phyloP scores from a whole-genome alignment of 1,140 invertebrate genomes.

The Choristoneura fumiferana region DNA sequence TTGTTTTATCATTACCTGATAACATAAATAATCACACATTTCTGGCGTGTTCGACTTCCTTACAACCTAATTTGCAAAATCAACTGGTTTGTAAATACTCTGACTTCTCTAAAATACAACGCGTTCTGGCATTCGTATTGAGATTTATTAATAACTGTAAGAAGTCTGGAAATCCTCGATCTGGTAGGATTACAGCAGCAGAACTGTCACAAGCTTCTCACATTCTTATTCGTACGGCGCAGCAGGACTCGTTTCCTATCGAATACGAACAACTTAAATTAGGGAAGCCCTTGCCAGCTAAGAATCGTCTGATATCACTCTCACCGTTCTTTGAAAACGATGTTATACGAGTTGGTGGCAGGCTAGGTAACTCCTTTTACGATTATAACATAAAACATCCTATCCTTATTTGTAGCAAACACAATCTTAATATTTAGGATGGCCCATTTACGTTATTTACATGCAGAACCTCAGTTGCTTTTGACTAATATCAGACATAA shows the following conservation, averaged over 20 bases:
- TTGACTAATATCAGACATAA: conserved; percentile 22
- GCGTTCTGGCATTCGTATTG: background rate
- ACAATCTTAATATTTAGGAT: no score
- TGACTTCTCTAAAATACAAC: background rate
- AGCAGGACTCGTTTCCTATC: conserved; percentile 23
- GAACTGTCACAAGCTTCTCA: conserved; percentile 10
- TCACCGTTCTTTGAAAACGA: conserved; percentile 49
- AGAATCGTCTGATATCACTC: conserved; percentile 30
- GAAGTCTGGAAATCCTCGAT: background rate
- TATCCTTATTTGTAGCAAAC: no score
- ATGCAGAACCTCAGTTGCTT: no score
- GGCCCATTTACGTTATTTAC: no score
- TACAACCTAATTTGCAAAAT: background rate
- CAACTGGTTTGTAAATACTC: background rate
- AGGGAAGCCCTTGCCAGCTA: conserved; percentile 8
- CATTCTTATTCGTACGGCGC: conserved; percentile 15
- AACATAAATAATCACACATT: conserved; percentile 1
- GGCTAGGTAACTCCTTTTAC: conserved; percentile 33
- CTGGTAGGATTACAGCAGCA: background rate
- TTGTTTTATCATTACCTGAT: background rate
- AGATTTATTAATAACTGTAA: background rate
- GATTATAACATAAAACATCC: conserved; percentile 29
- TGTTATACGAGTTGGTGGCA: conserved; percentile 30
- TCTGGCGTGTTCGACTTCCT: background rate
- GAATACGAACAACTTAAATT: conserved; percentile 12